Evolutionary conservation across 2,888 invertebrate genomes (phyloP).

Genomic region (Napeogenes sylphis): DNA sequence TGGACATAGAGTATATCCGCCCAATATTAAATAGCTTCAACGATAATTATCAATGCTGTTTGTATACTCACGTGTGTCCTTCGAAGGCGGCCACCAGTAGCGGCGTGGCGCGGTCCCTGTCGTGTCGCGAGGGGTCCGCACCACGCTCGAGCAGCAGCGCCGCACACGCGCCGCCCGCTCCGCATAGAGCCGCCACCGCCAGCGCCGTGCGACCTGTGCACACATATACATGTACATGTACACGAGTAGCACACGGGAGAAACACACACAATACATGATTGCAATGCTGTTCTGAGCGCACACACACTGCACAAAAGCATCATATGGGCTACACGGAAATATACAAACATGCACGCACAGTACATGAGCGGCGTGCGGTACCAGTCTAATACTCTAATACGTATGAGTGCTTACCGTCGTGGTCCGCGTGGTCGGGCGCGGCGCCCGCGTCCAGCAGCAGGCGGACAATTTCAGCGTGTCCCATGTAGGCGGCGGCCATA

Average conservation of each 20-base stretch:
- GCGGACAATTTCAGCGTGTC: slow-evolving; percentile 93
- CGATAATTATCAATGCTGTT: neutral
- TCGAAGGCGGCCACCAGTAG: slow-evolving; percentile 93
- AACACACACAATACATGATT: no score
- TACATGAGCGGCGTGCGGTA: neutral
- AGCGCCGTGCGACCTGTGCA: slow-evolving; percentile 85
- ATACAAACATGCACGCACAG: neutral
- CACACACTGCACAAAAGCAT: no score
- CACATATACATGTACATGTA: neutral
- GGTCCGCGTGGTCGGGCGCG: slow-evolving; percentile 89
- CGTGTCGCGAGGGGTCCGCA: slow-evolving; percentile 88
- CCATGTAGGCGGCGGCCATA: slow-evolving; percentile 97
- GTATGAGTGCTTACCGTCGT: slow-evolving; percentile 76
- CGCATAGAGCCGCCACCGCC: slow-evolving; percentile 91
- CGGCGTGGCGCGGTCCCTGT: slow-evolving; percentile 92
- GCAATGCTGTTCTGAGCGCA: no score
- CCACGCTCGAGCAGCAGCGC: slow-evolving; percentile 84
- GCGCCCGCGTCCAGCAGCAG: slow-evolving; percentile 89
- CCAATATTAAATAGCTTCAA: neutral
- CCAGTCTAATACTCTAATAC: neutral
- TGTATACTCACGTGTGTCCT: slow-evolving; percentile 59
- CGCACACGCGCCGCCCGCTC: slow-evolving; percentile 80
- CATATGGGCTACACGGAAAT: no score
- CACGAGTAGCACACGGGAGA: neutral
- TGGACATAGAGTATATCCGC: no score